Base-by-base conservation (phyloP, 1,140 invertebrate species). In the Fopius arisanus region DNA sequence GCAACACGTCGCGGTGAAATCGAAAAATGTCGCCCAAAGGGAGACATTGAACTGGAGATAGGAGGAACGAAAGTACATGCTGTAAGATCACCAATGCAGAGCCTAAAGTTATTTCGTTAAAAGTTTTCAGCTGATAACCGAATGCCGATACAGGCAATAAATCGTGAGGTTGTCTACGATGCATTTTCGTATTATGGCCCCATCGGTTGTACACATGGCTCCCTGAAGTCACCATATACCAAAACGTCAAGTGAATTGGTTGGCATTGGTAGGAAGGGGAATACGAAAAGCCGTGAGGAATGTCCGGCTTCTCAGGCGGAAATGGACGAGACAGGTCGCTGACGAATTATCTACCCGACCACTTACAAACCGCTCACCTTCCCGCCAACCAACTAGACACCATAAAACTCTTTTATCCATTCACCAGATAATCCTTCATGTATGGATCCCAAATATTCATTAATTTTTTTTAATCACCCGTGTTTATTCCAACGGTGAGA, bases 91-190 rank as follows among this genome's bases (percentile, higher is more conserved):
- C 19, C 21, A 19, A 7, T 14, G 19, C 14, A 19, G 54, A 26
- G 48, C 14, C 48, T 43, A 26, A 72, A 77, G 72, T 74, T 77
- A 77, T 77, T 77, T 62, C 72, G 72, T 74, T 77, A 74, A 77
- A 77, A 77, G 75, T 77, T 77, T 77, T 65, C 71, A 70, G 71
- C 75, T 73, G 75, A 76, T 76, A 76, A 76, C 71, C 75, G 69
- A 73, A 77, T 77, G 48, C 67, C 76, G 67, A 77, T 75, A 75
- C 59, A 72, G 31, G 76, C 62, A 70, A 77, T 77, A 77, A 77
- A 77, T 77, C 68, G 41, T 72, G 16, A 19, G 12, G 70, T 74
- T 74, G 66, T 77, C 66, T 74, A 75, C 76, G 70, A 73, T 77
- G 68, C 76, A 77, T 73, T 73, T 73, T 68, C 66, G 70, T 75